Percentiles rank a stretch among this genome's conserved stretches.
Conservation (phyloP, 2,888 invertebrate genomes). For the Ennomos fuscantarius region DNA sequence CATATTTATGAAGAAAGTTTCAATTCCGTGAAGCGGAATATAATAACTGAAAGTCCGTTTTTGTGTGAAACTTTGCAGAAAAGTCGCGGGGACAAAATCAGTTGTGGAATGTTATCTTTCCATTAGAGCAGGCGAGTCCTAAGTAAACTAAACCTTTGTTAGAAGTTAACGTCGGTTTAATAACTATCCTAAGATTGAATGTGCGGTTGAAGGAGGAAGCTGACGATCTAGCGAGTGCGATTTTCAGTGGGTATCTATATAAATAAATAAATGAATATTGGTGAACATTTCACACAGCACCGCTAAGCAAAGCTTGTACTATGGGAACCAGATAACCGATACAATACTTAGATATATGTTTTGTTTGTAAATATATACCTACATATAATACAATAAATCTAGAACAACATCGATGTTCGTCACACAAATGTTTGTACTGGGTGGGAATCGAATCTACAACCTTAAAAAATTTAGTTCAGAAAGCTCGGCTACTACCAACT, state of each 20-base stretch:
- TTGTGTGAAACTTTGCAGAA: constrained; percentile 29
- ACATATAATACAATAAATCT: too few relatives aligned
- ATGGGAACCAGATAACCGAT: too few relatives aligned
- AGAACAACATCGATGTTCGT: too few relatives aligned
- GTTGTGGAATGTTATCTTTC: constrained; percentile 61
- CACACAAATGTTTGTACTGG: too few relatives aligned
- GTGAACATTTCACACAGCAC: too few relatives aligned
- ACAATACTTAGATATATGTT: too few relatives aligned
- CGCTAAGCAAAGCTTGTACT: too few relatives aligned
- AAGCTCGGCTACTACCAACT: too few relatives aligned
- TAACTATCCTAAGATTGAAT: constrained; percentile 42
- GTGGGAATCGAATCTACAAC: too few relatives aligned
- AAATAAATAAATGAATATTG: too few relatives aligned
- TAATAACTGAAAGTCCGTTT: constrained; percentile 28
- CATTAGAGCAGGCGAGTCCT: constrained; percentile 62
- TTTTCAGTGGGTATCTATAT: not conserved
- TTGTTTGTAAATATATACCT: too few relatives aligned
- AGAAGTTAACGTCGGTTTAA: constrained; percentile 43
- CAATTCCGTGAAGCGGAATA: constrained; percentile 24
- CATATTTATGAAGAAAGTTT: constrained; percentile 33
- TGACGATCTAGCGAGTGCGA: constrained; percentile 10
- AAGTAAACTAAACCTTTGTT: constrained; percentile 56
- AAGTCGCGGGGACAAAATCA: constrained; percentile 45
- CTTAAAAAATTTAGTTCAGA: too few relatives aligned
- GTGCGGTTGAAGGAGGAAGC: constrained; percentile 4